These are phyloP conservation scores for Hydractinia echinata DNA, from an alignment of 30 jellyfish, hydroid and myxozoan species.

Conservation along the genomic window DNA sequence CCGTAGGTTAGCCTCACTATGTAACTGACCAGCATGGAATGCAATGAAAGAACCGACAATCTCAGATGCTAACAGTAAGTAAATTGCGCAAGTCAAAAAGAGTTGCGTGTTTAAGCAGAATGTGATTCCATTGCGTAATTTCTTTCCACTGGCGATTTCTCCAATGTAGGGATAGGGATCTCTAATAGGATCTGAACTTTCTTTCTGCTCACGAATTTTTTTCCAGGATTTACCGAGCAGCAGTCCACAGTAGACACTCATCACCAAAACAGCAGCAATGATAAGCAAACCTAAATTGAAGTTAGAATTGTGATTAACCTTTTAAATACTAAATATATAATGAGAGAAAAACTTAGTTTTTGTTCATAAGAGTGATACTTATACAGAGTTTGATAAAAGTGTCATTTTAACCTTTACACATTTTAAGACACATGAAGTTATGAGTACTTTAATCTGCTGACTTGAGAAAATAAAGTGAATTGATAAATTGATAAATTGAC, in stretches of 20 bases:
- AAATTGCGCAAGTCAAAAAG: constrained; percentile 35
- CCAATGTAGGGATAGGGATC: constrained; percentile 52
- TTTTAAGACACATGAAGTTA: too few relatives aligned
- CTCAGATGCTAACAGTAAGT: constrained; percentile 31
- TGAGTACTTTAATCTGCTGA: too few relatives aligned
- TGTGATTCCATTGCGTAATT: constrained; percentile 27
- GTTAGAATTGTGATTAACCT: neutral
- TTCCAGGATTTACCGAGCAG: constrained; percentile 47
- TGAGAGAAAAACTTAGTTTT: neutral
- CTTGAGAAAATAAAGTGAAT: too few relatives aligned
- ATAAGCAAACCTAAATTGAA: constrained; percentile 23
- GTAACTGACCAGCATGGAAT: constrained; percentile 30
- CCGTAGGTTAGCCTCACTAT: constrained; percentile 15
- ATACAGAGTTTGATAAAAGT: too few relatives aligned
- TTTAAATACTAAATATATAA: neutral
- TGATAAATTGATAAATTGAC: too few relatives aligned
- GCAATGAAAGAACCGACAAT: constrained; percentile 23
- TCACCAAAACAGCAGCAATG: constrained; percentile 22
- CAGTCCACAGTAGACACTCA: constrained; percentile 38
- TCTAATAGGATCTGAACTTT: constrained; percentile 31
- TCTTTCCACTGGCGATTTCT: constrained; percentile 34
- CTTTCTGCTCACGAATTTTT: constrained; percentile 6
- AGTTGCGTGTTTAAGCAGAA: constrained; percentile 8
- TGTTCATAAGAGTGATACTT: too few relatives aligned
- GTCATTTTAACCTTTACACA: too few relatives aligned